These are phyloP conservation scores for Anorthoa munda DNA, from an alignment of 2,888 invertebrate species.

Conservation along the genomic window DNA sequence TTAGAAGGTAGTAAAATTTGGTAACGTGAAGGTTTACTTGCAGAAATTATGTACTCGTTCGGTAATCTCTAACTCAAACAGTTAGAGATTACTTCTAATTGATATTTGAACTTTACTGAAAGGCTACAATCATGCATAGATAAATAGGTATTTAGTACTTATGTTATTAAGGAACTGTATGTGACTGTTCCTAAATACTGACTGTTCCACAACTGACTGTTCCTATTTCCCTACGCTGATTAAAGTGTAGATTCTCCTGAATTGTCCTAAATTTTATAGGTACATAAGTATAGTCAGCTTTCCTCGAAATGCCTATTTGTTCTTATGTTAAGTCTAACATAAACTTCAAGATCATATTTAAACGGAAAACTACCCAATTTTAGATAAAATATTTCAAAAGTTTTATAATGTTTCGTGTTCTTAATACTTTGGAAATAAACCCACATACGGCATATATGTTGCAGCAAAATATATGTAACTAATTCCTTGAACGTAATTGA, in stretches of 20 bases:
- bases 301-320: neutral
- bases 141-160: too few relatives aligned
- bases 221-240: too few relatives aligned
- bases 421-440: slow-evolving; percentile 4
- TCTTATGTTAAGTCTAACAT: neutral
- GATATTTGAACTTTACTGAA: neutral
- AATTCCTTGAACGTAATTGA: slow-evolving; percentile 84
- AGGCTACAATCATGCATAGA: neutral
- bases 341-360: too few relatives aligned
- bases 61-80: neutral
- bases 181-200: too few relatives aligned
- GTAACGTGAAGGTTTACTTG: neutral
- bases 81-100: neutral
- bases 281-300: too few relatives aligned
- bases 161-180: too few relatives aligned
- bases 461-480: slow-evolving; percentile 67
- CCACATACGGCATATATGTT: slow-evolving; percentile 14
- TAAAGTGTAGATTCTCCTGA: too few relatives aligned
- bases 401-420: neutral
- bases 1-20: too few relatives aligned
- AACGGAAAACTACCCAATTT: neutral
- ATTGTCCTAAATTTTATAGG: too few relatives aligned
- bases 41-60: neutral
- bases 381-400: slow-evolving; percentile 2
- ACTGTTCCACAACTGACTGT: too few relatives aligned